Conservation (phyloP, 2,113 vertebrate genomes). For the Carassius carassius region DNA sequence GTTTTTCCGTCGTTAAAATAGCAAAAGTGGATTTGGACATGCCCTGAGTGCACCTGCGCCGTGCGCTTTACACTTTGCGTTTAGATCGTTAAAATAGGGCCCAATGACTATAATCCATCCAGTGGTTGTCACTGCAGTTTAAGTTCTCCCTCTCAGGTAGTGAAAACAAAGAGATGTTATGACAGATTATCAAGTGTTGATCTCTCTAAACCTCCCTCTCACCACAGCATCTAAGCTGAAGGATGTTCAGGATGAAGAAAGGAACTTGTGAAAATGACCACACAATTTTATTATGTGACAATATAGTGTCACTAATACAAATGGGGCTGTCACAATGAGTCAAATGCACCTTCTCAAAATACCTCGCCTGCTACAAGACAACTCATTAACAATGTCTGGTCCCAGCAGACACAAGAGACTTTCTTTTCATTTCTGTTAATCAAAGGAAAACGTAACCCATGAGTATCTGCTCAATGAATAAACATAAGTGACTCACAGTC, state of each 20-base stretch:
- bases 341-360: constrained; percentile 13
- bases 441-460: constrained; percentile 51
- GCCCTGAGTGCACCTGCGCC: too few species aligned
- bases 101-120: too few species aligned
- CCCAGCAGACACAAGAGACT: constrained; percentile 50
- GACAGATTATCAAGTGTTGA: constrained; percentile 50
- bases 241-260: constrained; percentile 31
- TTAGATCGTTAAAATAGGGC: too few species aligned
- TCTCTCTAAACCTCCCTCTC: constrained; percentile 30
- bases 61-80: too few species aligned
- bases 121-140: background rate
- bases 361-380: constrained; percentile 41
- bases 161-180: constrained; percentile 19
- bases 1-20: too few species aligned
- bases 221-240: constrained; percentile 27
- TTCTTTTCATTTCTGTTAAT: constrained; percentile 58
- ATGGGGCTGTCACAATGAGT: constrained; percentile 5
- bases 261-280: constrained; percentile 24
- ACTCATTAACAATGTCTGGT: constrained; percentile 48
- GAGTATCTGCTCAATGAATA: constrained; percentile 56
- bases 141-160: background rate
- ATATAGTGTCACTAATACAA: background rate
- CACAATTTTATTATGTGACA: background rate
- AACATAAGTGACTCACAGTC: constrained; percentile 53
- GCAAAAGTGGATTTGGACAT: too few species aligned